Base-by-base conservation (phyloP, 1,140 invertebrate species). In the Cardiocondyla obscurior region DNA sequence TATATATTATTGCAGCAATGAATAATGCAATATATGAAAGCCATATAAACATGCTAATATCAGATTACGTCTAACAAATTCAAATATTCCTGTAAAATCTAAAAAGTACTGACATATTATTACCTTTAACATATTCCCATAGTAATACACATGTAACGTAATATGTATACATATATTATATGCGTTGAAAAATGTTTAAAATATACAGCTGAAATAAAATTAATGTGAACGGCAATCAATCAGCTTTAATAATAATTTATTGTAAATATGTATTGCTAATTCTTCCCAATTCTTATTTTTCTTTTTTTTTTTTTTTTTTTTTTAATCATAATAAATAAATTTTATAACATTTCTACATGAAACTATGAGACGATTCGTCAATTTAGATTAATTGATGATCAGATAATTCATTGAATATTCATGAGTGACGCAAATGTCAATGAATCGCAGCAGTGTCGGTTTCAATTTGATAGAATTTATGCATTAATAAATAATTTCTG, bases 361-460 rank as follows among this genome's bases (percentile, higher is more conserved):
- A 44, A 58, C 16, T 4, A 51, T 30, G 6, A 30, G n/a, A 25
- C 44, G 7, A 67, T 77, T 51, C 19, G 19, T 65, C 69, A 44
- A 81, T 81, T 46, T 51, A 58, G 44, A 62, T 46, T 36, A 33
- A 81, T 84, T 64, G 69, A 84, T 83, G 25, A 44, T 81, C 16
- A 6, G 25, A 64, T 39, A 28, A 22, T 12, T 46, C 30, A 83
- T 39, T 44, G 22, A 49, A 73, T 33, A 77, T 77, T 77, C 7
- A 62, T 51, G 42, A 30, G 12, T 19, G n/a, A 67, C 30, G 30
- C 30, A 65, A 67, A 73, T 73, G 25, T 60, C 36, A 60, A 44
- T 60, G 36, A 74, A 1, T 44, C 36, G 36, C 5, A 19, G 8
- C 19, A 22, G 65, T 76, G 25, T 64, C 8, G 42, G 44, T 49